Evolutionary conservation across 2,113 vertebrate species (phyloP).

Genomic region (Pelobates fuscus): DNA sequence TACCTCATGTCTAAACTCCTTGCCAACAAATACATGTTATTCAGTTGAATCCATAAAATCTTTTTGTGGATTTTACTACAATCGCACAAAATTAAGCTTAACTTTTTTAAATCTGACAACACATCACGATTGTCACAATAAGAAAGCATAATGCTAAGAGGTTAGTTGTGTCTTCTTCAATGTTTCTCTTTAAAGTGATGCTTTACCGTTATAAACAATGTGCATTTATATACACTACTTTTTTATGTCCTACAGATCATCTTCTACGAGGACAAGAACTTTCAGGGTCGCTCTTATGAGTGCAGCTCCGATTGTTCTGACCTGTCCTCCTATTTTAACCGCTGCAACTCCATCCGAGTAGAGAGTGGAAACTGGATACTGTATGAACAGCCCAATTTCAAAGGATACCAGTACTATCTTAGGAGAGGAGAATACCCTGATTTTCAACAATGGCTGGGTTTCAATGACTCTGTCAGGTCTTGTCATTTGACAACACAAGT

Average conservation of each 20-base stretch:
- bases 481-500: constrained; percentile 79
- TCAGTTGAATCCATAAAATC: too few species aligned
- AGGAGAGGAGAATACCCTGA: constrained; percentile 23
- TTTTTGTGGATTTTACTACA: too few species aligned
- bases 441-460: constrained; percentile 23
- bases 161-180: too few species aligned
- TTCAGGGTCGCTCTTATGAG: constrained; percentile 85
- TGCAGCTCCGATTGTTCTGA: constrained; percentile 83
- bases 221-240: too few species aligned
- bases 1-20: too few species aligned
- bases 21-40: too few species aligned
- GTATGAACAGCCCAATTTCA: constrained; percentile 71
- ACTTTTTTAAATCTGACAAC: too few species aligned
- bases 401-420: constrained; percentile 6
- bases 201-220: too few species aligned
- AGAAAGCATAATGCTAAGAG: too few species aligned
- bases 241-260: constrained; percentile 70
- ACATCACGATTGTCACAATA: too few species aligned
- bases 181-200: too few species aligned
- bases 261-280: constrained; percentile 91
- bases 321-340: constrained; percentile 66
- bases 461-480: constrained; percentile 13
- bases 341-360: constrained; percentile 87
- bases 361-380: constrained; percentile 88
- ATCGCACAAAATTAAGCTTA: too few species aligned